These are phyloP conservation scores for Agonopterix arenella DNA, from an alignment of 2,888 invertebrate species.

Conservation along the genomic window DNA sequence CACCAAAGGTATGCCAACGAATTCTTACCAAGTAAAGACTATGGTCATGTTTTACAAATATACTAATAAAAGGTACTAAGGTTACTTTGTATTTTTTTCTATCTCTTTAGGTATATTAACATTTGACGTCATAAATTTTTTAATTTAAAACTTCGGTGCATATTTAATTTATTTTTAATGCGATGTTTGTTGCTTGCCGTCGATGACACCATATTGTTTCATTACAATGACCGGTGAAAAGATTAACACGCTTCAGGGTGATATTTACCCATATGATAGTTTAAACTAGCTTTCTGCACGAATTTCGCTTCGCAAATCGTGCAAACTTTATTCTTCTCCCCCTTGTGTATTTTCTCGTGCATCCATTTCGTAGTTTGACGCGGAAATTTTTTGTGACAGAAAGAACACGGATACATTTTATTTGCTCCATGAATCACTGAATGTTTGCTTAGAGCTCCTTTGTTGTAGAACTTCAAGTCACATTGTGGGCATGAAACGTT, in stretches of 20 bases:
- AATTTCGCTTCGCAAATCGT: conserved; percentile 19
- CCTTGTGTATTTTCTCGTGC: conserved; percentile 14
- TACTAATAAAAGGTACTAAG: too few species aligned
- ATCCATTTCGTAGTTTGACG: conserved; percentile 4
- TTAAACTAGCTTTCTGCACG: conserved; percentile 21
- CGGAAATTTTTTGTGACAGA: conserved; percentile 25
- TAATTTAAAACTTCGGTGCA: too few species aligned
- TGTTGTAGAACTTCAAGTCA: conserved; percentile 11
- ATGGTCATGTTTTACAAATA: too few species aligned
- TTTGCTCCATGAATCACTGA: conserved; percentile 20
- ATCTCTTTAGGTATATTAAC: too few species aligned
- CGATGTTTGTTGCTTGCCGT: too few species aligned
- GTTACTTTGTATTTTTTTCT: too few species aligned
- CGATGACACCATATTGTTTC: too few species aligned
- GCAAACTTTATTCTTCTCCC: conserved; percentile 16
- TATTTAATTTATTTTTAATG: too few species aligned
- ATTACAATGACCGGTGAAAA: too few species aligned
- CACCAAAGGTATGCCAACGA: too few species aligned
- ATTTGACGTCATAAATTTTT: too few species aligned
- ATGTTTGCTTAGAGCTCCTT: conserved; percentile 21
- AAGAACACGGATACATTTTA: conserved; percentile 12
- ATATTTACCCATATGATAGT: conserved; percentile 18
- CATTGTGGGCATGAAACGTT: conserved; percentile 37
- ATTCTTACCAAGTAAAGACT: too few species aligned
- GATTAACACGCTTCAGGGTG: neutral